Evolutionary conservation across 2,888 invertebrate genomes (phyloP).

Genomic region (Spilosoma lubricipeda): DNA sequence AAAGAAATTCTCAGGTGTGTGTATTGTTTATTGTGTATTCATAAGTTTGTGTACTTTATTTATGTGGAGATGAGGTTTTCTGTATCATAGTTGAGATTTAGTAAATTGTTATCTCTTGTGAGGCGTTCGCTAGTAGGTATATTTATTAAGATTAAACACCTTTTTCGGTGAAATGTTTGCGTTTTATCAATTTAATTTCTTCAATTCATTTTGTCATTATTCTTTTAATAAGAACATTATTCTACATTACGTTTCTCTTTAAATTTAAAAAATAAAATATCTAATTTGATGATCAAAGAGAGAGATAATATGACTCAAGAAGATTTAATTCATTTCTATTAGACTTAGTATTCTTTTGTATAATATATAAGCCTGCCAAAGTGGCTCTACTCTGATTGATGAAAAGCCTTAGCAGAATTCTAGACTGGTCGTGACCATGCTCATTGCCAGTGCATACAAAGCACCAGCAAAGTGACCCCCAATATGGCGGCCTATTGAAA

Average conservation of each 20-base stretch:
- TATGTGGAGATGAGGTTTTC: background rate
- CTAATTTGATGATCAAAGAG: too few relatives aligned
- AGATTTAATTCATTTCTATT: too few relatives aligned
- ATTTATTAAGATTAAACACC: background rate
- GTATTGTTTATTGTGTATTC: slow-evolving; percentile 23
- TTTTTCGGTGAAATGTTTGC: background rate
- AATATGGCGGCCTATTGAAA: too few relatives aligned
- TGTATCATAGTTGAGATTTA: background rate
- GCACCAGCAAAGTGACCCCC: too few relatives aligned
- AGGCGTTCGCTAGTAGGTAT: background rate
- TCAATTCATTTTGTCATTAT: background rate
- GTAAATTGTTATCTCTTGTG: background rate
- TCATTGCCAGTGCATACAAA: too few relatives aligned
- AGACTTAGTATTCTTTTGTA: too few relatives aligned
- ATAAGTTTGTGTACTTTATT: slow-evolving; percentile 16
- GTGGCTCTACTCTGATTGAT: too few relatives aligned
- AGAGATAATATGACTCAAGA: too few relatives aligned
- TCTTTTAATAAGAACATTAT: background rate
- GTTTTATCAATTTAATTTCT: background rate
- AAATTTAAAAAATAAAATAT: too few relatives aligned
- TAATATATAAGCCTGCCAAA: too few relatives aligned
- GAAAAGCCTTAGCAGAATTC: too few relatives aligned
- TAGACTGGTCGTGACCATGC: too few relatives aligned
- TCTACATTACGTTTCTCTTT: background rate
- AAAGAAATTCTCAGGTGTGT: slow-evolving; percentile 13